Conservation (phyloP, 2,797 vertebrate species). For the Cetoscarus ocellatus region DNA sequence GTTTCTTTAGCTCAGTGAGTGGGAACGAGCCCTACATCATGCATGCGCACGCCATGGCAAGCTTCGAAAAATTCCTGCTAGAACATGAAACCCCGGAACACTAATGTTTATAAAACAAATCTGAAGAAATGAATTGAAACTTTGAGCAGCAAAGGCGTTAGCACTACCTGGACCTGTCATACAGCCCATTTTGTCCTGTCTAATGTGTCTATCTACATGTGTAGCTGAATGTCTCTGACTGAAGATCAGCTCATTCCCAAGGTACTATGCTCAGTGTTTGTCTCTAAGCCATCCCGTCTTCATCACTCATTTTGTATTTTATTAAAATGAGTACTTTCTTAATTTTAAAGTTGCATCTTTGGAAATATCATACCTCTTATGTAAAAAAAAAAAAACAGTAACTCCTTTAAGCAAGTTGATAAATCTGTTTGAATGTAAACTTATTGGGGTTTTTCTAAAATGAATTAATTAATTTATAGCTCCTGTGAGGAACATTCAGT, state of each 20-base stretch:
- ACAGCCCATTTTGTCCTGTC: conserved; percentile 61
- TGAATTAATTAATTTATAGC: no score
- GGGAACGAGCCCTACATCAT: conserved; percentile 62
- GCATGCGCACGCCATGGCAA: conserved; percentile 72
- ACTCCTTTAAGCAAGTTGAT: no score
- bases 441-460: no score
- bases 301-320: conserved; percentile 6
- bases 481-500: no score
- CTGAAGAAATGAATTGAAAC: not conserved
- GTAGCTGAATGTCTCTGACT: conserved; percentile 15
- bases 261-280: conserved; percentile 23
- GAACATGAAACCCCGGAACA: conserved; percentile 26
- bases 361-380: no score
- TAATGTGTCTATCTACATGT: conserved; percentile 36
- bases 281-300: conserved; percentile 35
- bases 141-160: not conserved
- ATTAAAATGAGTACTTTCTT: no score
- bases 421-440: no score
- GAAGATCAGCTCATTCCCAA: conserved; percentile 19
- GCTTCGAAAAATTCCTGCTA: conserved; percentile 23
- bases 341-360: no score
- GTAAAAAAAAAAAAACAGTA: no score
- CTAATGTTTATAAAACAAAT: conserved; percentile 23
- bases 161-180: not conserved
- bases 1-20: conserved; percentile 76